A percentile compares a stretch with the other conserved stretches of the same genome.
These are phyloP conservation scores for Abrostola triplasia DNA, from an alignment of 2,888 invertebrate species.

Conservation along the genomic window DNA sequence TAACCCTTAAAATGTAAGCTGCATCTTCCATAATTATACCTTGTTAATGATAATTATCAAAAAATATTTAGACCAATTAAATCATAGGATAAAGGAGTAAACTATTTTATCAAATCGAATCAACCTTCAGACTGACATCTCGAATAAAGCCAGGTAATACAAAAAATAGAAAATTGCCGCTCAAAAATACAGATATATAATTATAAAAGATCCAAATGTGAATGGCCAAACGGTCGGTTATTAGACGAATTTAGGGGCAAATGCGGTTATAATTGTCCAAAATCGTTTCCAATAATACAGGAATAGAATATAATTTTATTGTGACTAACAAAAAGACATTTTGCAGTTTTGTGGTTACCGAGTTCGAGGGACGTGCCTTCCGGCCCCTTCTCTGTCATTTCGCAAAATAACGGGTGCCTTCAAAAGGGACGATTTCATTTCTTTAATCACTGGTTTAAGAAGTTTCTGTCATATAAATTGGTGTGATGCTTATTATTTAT, in stretches of 20 bases:
- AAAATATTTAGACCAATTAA: constrained; percentile 69
- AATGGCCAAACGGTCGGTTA: constrained; percentile 76
- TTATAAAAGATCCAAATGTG: constrained; percentile 84
- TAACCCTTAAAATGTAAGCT: background rate
- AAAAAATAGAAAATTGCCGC: constrained; percentile 77
- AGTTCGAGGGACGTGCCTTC: constrained; percentile 75
- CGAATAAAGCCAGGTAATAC: constrained; percentile 76
- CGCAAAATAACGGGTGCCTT: constrained; percentile 61
- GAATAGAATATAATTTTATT: constrained; percentile 72
- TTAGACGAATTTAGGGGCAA: constrained; percentile 83
- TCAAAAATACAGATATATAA: constrained; percentile 78
- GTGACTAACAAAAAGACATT: constrained; percentile 60
- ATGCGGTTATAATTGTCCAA: constrained; percentile 85
- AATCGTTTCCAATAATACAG: constrained; percentile 76
- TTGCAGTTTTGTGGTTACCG: constrained; percentile 70
- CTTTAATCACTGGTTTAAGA: constrained; percentile 70
- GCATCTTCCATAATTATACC: constrained; percentile 26
- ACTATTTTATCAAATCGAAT: constrained; percentile 69
- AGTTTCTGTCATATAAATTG: constrained; percentile 68
- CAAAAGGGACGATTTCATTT: constrained; percentile 75
- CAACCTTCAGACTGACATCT: constrained; percentile 66
- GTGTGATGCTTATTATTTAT: constrained; percentile 69
- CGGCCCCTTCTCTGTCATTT: constrained; percentile 68
- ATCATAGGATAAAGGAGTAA: constrained; percentile 69
- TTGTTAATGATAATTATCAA: constrained; percentile 33